Evolutionary conservation across 2,888 invertebrate genomes (phyloP), one percentile per base, ranked within the genome.

Genomic region (Thalpophila matura): DNA sequence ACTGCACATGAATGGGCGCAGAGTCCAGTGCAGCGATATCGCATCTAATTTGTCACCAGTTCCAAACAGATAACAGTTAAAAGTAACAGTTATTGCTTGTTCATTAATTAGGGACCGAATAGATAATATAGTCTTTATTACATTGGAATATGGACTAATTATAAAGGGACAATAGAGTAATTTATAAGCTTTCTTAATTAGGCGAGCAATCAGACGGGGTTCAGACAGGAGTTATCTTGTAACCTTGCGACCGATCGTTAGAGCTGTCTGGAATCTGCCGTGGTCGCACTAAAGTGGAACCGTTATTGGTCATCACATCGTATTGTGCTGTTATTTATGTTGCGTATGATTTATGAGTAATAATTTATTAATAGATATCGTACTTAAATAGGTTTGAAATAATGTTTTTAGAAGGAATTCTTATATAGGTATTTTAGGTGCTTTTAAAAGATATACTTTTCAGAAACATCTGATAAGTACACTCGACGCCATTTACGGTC

Each of bases 11-110:
- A 55, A 74, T 67, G 68, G 60, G 74, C 46, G 14, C 81, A 82
- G 58, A 84, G 85, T 84, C 75, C 83, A 72, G 22, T 10, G 24
- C 47, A n/a, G 33, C 37, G 55, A 67, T 77, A 84, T 58, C 68
- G 38, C 43, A 27, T 57, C 49, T 71, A 82, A 86, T 86, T 86
- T 85, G 85, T 86, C 86, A 77, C 58, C 14, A 33, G 42, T 24
- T 51, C 67, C 68, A 76, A 80, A 73, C 51, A 50, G 83, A 82
- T 85, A 85, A 78, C 77, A 53, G 49, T 47, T 42, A 56, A 53
- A 64, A 67, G 40, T 45, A 50, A 47, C 60, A 61, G 14, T 62
- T 29, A 72, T 56, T 46, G 63, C 18, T 35, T 45, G 43, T 42
- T 46, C 54, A 40, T 60, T 42, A 76, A 58, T 61, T 56, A 60